Conservation (phyloP, 2,113 vertebrate genomes). For the Gobiocypris rarus region DNA sequence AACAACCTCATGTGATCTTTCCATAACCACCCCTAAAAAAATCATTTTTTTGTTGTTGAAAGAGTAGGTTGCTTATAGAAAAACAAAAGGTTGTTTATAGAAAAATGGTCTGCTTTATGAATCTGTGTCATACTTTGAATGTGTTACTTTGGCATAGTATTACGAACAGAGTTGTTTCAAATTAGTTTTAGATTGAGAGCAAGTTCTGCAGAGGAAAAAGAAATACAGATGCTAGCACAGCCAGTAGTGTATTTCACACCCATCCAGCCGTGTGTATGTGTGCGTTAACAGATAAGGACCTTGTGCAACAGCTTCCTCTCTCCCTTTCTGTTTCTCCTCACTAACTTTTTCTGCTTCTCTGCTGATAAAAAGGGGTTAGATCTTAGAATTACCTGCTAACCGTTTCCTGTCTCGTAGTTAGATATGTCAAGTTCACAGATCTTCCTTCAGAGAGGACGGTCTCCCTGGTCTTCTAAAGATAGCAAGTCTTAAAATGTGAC, state of each 20-base stretch:
- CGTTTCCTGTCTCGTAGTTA: slow-evolving; percentile 4
- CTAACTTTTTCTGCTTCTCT: background rate
- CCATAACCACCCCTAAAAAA: background rate
- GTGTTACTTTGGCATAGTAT: background rate
- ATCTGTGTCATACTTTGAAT: background rate
- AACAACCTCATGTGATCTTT: slow-evolving; percentile 4
- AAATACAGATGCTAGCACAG: background rate
- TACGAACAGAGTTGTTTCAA: background rate
- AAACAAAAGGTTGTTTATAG: background rate
- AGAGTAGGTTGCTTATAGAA: background rate
- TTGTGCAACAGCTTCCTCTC: slow-evolving; percentile 67
- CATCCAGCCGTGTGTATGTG: slow-evolving; percentile 20
- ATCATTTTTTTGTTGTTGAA: background rate
- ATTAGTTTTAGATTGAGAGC: background rate
- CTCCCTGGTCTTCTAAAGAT: slow-evolving; percentile 16
- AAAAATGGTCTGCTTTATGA: background rate
- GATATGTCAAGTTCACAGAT: background rate
- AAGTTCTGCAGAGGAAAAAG: background rate
- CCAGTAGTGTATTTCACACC: background rate
- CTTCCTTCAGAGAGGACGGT: background rate
- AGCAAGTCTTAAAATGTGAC: background rate
- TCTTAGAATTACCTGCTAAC: background rate
- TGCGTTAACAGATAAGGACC: slow-evolving; percentile 71
- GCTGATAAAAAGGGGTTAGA: slow-evolving; percentile 12
- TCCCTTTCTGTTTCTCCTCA: slow-evolving; percentile 15